Percentiles rank a stretch among this genome's conserved stretches.
These are phyloP conservation scores for Stichopus chloronotus DNA, from an alignment of 35 echinoderm and acorn worm genomes.

Conservation along the genomic window DNA sequence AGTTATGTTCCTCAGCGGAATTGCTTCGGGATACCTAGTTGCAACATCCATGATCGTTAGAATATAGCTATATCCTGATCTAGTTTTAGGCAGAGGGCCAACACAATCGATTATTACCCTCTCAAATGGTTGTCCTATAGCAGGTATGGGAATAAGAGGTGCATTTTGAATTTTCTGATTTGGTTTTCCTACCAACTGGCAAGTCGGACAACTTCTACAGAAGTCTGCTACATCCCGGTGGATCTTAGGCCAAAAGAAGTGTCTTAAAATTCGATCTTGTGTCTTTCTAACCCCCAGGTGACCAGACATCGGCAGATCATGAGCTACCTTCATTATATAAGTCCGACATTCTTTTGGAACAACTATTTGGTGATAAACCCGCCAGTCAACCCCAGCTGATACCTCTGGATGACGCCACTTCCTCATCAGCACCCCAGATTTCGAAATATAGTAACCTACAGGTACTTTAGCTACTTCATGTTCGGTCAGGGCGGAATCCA, in stretches of 20 bases:
- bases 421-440: no score
- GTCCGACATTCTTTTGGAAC: no score
- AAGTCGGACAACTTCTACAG: constrained; percentile 35
- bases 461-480: background rate
- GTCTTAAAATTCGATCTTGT: constrained; percentile 36
- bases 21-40: no score
- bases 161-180: constrained; percentile 25
- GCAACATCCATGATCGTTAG: background rate
- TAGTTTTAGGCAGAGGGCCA: constrained; percentile 31
- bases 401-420: background rate
- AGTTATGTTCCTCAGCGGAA: constrained; percentile 59
- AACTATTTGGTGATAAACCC: no score
- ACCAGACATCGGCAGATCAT: constrained; percentile 57
- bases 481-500: background rate
- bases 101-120: constrained; percentile 23
- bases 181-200: constrained; percentile 44
- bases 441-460: no score
- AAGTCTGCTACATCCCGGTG: constrained; percentile 20
- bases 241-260: constrained; percentile 66
- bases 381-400: no score
- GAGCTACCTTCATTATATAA: constrained; percentile 53
- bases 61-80: constrained; percentile 29
- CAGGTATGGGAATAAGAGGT: constrained; percentile 34
- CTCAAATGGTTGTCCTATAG: constrained; percentile 1
- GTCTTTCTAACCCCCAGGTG: constrained; percentile 61